Evolutionary conservation across 2,888 invertebrate species (phyloP).

Genomic region (Mythimna impura): DNA sequence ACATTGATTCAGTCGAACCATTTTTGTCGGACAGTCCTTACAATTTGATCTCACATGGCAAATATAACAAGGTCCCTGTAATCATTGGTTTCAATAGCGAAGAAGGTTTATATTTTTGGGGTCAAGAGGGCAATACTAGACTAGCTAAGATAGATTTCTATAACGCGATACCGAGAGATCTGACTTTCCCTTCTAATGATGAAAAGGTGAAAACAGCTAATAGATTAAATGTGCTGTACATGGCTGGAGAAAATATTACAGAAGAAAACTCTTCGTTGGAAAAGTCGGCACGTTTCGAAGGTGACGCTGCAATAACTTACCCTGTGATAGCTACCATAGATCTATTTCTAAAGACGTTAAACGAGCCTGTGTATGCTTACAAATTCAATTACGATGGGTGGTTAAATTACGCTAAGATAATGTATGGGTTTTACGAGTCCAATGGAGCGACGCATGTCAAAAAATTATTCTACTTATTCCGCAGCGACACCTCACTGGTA

Average conservation of each 20-base stretch:
- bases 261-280: slow-evolving; percentile 72
- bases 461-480: slow-evolving; percentile 86
- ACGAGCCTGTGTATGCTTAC: slow-evolving; percentile 77
- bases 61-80: slow-evolving; percentile 79
- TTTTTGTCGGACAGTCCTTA: slow-evolving; percentile 81
- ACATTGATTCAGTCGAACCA: slow-evolving; percentile 68
- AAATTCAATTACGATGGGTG: slow-evolving; percentile 81
- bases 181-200: slow-evolving; percentile 72
- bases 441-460: slow-evolving; percentile 86
- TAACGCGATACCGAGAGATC: slow-evolving; percentile 80
- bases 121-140: slow-evolving; percentile 84
- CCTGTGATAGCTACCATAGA: slow-evolving; percentile 78
- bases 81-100: slow-evolving; percentile 83
- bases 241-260: slow-evolving; percentile 79
- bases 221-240: slow-evolving; percentile 81
- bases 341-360: slow-evolving; percentile 70
- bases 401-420: slow-evolving; percentile 80
- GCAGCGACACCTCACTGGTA: slow-evolving; percentile 66
- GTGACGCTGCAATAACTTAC: slow-evolving; percentile 80
- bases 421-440: slow-evolving; percentile 71
- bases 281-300: slow-evolving; percentile 81
- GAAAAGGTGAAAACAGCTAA: slow-evolving; percentile 71
- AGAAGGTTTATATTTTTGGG: slow-evolving; percentile 84
- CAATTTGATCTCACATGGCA: slow-evolving; percentile 74
- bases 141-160: slow-evolving; percentile 76